phyloP scores from a whole-genome alignment of 1,140 invertebrate genomes.

The Macrocentrus cingulum region DNA sequence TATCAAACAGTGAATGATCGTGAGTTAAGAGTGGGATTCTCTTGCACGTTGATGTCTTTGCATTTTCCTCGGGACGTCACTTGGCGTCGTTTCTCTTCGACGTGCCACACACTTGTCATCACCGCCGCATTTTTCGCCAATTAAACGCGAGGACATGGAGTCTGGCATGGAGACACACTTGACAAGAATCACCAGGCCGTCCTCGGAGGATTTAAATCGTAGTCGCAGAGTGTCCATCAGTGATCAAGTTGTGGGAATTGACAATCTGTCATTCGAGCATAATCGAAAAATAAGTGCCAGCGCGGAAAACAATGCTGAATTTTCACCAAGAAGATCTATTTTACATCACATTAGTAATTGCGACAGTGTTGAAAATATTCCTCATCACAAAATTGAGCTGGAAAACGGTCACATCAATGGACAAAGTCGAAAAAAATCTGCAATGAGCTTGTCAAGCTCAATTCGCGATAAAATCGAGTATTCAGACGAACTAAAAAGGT shows the following conservation, averaged over 20 bases:
- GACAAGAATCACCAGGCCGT: slow-evolving; percentile 7
- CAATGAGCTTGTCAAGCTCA: slow-evolving; percentile 54
- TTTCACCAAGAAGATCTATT: slow-evolving; percentile 49
- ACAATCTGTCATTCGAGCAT: slow-evolving; percentile 54
- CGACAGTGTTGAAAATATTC: slow-evolving; percentile 51
- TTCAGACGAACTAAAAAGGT: slow-evolving; percentile 55
- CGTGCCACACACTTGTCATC: no score
- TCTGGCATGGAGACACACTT: not conserved
- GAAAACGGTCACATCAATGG: slow-evolving; percentile 51
- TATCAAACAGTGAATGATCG: not conserved
- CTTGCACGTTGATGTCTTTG: slow-evolving; percentile 9
- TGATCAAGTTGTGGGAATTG: slow-evolving; percentile 50
- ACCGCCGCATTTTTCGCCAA: no score
- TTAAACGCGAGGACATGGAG: no score
- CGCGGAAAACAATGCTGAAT: slow-evolving; percentile 49
- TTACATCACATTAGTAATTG: slow-evolving; percentile 45
- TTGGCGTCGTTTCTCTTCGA: slow-evolving; percentile 2
- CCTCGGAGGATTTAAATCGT: slow-evolving; percentile 42
- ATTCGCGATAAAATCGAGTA: slow-evolving; percentile 57
- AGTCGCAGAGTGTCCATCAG: slow-evolving; percentile 52
- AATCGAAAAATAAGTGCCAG: slow-evolving; percentile 48
- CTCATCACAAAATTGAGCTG: slow-evolving; percentile 50
- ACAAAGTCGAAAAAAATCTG: slow-evolving; percentile 49
- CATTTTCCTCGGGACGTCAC: not conserved
- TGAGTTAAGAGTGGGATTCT: not conserved